phyloP scores from a whole-genome alignment of 2,888 invertebrate species.

The Gastracanthus pulcherrimus region DNA sequence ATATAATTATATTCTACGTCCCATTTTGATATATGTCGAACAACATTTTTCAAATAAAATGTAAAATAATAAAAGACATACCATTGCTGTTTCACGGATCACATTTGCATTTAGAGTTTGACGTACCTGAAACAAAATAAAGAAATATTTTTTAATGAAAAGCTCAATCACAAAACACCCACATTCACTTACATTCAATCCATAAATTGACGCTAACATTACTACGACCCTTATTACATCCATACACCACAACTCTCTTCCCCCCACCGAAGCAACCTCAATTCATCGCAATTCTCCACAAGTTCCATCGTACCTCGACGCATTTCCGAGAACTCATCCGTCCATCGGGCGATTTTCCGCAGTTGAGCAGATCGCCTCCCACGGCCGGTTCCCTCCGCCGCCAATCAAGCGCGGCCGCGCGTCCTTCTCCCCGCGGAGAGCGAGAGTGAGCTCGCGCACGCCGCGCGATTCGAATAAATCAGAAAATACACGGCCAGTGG shows the following conservation, averaged over 20 bases:
- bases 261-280: no score
- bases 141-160: no score
- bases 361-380: neutral
- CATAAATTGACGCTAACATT: no score
- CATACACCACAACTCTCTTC: no score
- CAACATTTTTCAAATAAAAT: neutral
- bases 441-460: neutral
- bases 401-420: neutral
- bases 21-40: neutral
- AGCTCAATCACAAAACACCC: no score
- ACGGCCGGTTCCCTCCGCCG: neutral
- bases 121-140: neutral
- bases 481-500: neutral
- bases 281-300: no score
- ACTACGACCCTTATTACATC: no score
- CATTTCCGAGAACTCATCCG: neutral
- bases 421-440: neutral
- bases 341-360: neutral
- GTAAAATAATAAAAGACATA: neutral
- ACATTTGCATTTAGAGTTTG: neutral
- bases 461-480: constrained; percentile 24
- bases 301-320: no score
- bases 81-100: neutral
- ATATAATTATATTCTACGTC: no score
- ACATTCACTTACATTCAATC: no score